phyloP scores from a whole-genome alignment of 53 echinoderm and acorn worm genomes.

The Pentamera pediparva region DNA sequence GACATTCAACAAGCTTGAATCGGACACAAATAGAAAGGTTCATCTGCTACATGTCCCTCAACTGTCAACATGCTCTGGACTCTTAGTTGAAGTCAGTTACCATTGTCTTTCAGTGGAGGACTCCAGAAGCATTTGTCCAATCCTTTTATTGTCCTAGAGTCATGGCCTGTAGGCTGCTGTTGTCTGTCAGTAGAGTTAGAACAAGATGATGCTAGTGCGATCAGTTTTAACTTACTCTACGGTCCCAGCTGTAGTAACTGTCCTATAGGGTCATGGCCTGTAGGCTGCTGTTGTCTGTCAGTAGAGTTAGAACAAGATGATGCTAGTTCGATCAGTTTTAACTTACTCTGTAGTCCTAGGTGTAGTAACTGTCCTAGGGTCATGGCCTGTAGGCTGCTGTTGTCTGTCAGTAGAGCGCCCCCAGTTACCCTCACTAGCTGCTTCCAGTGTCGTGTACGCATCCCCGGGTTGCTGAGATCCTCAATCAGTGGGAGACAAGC shows the following conservation, averaged over 20 bases:
- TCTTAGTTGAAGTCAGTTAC: too few species aligned
- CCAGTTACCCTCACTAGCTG: conserved; percentile 96
- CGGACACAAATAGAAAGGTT: too few species aligned
- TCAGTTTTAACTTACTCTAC: conserved; percentile 99
- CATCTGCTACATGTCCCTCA: too few species aligned
- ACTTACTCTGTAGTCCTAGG: conserved; percentile 96
- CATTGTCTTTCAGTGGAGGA: too few species aligned
- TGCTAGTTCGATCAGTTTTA: too few species aligned
- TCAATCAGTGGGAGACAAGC: conserved; percentile 90
- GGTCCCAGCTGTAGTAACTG: conserved; percentile 89
- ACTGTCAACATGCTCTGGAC: too few species aligned
- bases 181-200: conserved; percentile 84
- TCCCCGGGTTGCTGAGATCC: conserved; percentile 93
- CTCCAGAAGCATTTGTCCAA: too few species aligned
- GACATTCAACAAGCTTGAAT: too few species aligned
- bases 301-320: too few species aligned
- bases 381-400: conserved; percentile 87
- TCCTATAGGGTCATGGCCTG: conserved; percentile 85
- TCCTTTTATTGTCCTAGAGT: too few species aligned
- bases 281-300: conserved; percentile 86
- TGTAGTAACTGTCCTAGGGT: conserved; percentile 88
- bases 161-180: conserved; percentile 83
- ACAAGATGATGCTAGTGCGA: too few species aligned
- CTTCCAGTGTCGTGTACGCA: conserved; percentile 97
- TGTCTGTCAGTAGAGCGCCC: conserved; percentile 90